These are phyloP conservation scores for Clamator glandarius DNA, from an alignment of 2,797 vertebrate genomes.

Conservation along the genomic window DNA sequence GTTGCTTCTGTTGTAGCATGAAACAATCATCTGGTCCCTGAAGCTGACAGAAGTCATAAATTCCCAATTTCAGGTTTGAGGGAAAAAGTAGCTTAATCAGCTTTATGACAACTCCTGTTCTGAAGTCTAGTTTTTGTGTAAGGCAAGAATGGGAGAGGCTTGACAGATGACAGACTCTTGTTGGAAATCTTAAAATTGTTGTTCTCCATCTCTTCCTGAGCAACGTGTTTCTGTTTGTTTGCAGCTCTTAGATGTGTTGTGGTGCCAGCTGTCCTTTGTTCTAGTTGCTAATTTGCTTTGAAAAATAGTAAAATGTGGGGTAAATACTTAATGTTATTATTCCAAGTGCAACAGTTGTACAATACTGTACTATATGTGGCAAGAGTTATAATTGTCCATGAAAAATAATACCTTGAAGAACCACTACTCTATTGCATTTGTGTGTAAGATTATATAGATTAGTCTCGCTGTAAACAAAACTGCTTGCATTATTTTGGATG, in stretches of 20 bases:
- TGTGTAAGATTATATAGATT: neutral
- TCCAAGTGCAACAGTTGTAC: neutral
- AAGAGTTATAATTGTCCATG: neutral
- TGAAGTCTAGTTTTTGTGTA: neutral
- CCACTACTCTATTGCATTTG: neutral
- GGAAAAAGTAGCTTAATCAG: neutral
- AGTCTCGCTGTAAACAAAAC: neutral
- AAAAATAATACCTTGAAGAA: neutral
- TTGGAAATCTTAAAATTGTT: neutral
- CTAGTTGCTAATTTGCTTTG: neutral
- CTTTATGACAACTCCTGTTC: neutral
- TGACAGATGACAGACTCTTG: neutral
- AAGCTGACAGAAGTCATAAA: neutral
- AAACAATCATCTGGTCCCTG: neutral
- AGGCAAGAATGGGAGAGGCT: neutral
- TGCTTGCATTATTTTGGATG: neutral
- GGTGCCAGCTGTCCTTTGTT: neutral
- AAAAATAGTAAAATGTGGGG: neutral
- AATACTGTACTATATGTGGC: neutral
- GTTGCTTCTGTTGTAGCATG: neutral
- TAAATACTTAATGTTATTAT: neutral
- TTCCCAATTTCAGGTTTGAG: neutral
- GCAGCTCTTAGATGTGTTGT: neutral
- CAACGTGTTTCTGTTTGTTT: neutral
- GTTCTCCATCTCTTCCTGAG: neutral